These are phyloP conservation scores for Pipistrellus kuhlii DNA, from an alignment of 2,797 vertebrate species.

Conservation along the genomic window DNA sequence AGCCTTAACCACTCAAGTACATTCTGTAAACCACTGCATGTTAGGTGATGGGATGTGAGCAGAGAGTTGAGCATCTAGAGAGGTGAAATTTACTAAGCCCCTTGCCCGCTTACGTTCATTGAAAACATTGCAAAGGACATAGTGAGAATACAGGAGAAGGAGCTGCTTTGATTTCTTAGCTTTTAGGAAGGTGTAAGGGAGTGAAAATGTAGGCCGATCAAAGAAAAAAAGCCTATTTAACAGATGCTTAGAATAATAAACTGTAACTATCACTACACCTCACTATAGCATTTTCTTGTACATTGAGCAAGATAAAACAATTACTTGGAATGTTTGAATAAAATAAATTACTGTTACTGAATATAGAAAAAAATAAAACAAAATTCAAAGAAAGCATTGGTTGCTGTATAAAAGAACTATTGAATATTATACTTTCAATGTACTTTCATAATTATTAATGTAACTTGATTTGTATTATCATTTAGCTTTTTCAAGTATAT, in stretches of 20 bases:
- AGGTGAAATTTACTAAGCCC: slow-evolving; percentile 24
- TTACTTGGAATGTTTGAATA: background rate
- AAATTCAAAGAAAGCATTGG: background rate
- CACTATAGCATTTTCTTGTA: background rate
- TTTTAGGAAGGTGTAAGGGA: slow-evolving; percentile 51
- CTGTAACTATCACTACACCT: background rate
- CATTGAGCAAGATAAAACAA: background rate
- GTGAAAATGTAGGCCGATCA: background rate
- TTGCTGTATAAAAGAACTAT: background rate
- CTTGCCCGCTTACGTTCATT: slow-evolving; percentile 56
- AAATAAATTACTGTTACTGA: background rate
- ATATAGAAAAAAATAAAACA: background rate
- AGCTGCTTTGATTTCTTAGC: background rate
- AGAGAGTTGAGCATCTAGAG: slow-evolving; percentile 20
- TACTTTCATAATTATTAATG: background rate
- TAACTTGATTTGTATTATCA: background rate
- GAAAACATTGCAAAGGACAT: background rate
- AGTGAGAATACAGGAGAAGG: background rate
- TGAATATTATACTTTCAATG: background rate
- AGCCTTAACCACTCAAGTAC: slow-evolving; percentile 73
- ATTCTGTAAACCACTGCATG: slow-evolving; percentile 40
- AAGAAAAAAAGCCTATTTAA: background rate
- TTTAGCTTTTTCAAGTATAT: slow-evolving; percentile 40
- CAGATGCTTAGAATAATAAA: background rate
- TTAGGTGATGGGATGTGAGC: slow-evolving; percentile 1